phyloP scores from a whole-genome alignment of 2,113 vertebrate species.

The Rhineura floridana region DNA sequence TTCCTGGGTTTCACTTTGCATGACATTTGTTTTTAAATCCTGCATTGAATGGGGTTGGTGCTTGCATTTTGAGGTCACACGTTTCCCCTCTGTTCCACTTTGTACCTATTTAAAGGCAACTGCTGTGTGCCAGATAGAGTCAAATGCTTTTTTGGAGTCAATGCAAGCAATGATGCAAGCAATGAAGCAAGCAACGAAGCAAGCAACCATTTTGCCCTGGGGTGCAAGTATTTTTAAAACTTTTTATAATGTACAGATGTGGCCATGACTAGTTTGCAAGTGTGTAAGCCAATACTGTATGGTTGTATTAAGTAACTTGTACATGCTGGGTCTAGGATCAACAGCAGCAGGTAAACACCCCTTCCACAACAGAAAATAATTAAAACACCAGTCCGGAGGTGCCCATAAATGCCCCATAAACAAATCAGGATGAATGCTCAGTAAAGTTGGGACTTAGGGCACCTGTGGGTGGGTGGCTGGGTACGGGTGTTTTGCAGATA shows the following conservation, averaged over 20 bases:
- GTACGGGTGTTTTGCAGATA: too few species aligned
- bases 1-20: neutral
- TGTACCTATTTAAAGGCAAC: constrained; percentile 1
- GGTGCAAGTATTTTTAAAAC: neutral
- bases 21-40: neutral
- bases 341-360: neutral
- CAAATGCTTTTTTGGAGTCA: neutral
- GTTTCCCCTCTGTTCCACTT: neutral
- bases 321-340: neutral
- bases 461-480: too few species aligned
- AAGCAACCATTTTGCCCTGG: constrained; percentile 1
- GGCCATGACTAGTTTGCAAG: neutral
- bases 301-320: neutral
- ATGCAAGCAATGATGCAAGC: too few species aligned
- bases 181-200: neutral
- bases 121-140: neutral
- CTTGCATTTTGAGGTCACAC: neutral
- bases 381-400: too few species aligned
- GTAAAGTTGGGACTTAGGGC: too few species aligned
- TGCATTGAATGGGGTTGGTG: neutral
- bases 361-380: neutral
- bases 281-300: neutral
- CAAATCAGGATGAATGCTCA: too few species aligned
- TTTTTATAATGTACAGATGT: constrained; percentile 1
- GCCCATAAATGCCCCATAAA: too few species aligned